Conservation (phyloP, 2,797 vertebrate genomes). For the Peromyscus attwateri region DNA sequence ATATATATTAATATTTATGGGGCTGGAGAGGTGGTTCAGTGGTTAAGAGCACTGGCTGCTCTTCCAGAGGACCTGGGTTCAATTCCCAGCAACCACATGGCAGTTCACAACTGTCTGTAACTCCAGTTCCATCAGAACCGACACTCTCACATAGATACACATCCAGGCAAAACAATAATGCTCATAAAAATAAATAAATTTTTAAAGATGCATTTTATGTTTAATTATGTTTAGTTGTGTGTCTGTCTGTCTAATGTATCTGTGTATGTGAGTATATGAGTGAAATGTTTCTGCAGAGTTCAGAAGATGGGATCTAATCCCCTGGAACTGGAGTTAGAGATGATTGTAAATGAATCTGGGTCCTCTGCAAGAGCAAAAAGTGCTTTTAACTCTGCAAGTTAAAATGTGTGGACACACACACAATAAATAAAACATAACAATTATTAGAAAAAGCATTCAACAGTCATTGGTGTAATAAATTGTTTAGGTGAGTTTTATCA, state of each 20-base stretch:
- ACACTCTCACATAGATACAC: neutral
- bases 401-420: neutral
- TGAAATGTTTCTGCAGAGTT: neutral
- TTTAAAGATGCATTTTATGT: neutral
- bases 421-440: neutral
- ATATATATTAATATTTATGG: neutral
- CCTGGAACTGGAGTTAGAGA: neutral
- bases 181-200: neutral
- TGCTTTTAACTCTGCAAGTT: neutral
- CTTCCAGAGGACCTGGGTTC: neutral
- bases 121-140: neutral
- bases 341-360: neutral
- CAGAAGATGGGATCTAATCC: neutral
- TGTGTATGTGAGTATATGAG: neutral
- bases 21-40: neutral
- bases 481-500: neutral
- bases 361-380: neutral
- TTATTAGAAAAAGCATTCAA: neutral
- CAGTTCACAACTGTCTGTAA: neutral
- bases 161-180: neutral
- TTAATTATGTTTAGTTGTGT: neutral
- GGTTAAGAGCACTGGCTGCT: neutral
- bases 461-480: neutral
- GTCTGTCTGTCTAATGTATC: neutral
- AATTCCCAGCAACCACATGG: neutral